Evolutionary conservation across 1,140 invertebrate genomes (phyloP), one percentile per base, ranked within the genome.

Genomic region (Latrodectus geometricus): DNA sequence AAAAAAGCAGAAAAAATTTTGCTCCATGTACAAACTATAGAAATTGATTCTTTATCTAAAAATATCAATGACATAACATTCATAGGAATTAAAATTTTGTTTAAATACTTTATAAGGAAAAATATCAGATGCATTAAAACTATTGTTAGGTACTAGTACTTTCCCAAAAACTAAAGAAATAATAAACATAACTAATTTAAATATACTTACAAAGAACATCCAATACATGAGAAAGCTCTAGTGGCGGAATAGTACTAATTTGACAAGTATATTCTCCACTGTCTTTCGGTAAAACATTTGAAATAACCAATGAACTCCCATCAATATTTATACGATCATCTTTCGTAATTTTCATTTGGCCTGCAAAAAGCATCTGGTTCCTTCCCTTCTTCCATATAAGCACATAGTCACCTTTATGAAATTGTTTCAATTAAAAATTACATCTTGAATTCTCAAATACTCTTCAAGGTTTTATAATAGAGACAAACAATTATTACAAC

Each of bases 171-270:
- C n/a, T n/a, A n/a, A n/a, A n/a, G n/a, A n/a, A n/a, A n/a, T n/a
- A n/a, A n/a, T n/a, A n/a, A n/a, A n/a, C n/a, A n/a, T n/a, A n/a
- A n/a, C n/a, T n/a, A n/a, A n/a, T n/a, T n/a, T n/a, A n/a, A n/a
- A n/a, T n/a, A n/a, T n/a, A n/a, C 83, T 86, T 78, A 86, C 83
- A 86, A 17, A 86, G 65, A 70, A 86, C 83, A 86, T 86, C 83
- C 66, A 86, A 78, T 9, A 15, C 70, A 49, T 86, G 83, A 70
- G 83, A 69, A 20, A 86, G 66, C 49, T 86, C 83, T 50, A 86
- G 17, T 23, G 83, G 83, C 56, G 83, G 83, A 70, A 23, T 86
- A n/a, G 83, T 86, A 72, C 83, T 86, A 70, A 86, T 78, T 78
- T 86, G 83, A 70, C 83, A 86, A 14, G 54, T 48, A 61, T 86